Evolutionary conservation across 2,888 invertebrate genomes (phyloP), one percentile per base, ranked within the genome.

Genomic region (Heliconius ethilla): DNA sequence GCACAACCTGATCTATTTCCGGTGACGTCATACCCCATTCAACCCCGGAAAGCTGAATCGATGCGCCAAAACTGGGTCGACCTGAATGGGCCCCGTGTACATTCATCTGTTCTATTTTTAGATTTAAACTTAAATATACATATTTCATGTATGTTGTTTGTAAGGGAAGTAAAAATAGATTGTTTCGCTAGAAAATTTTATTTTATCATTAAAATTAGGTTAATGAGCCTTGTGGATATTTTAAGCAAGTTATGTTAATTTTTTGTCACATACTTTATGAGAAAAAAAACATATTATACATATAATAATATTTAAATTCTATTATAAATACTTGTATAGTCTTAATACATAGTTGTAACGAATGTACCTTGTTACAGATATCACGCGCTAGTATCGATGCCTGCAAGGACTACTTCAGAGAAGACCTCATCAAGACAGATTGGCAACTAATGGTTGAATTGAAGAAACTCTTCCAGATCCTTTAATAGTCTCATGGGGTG

Each of bases 391-490:
- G 99, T 82, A 99, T 99, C 89, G 99, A 99, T 93, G 99, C 99
- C 13, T 99, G 99, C 95, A 99, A 99, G 94, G 98, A 99, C 86
- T 99, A 99, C 94, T 99, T 99, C 96, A 96, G 99, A 82, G 99
- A 99, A 85, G 99, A 99, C 91, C 96, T 99, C 86, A 95, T 97
- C 88, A 99, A 99, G 95, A 96, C 97, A 83, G 99, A 99, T 91
- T 99, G 99, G 99, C 98, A 98, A 89, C 95, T 99, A 82, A 99
- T 99, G 97, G 97, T 99, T 79, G 99, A 99, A 94, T 95, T 99
- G 88, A 99, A 99, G 95, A 99, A 99, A 92, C 95, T 97, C 86
- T 99, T 99, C 95, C 96, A 98, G 92, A 99, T 99, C 92, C 96
- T 99, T 90, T 99, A 97, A 95, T 83, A 79, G 62, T 29, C 13